These are phyloP conservation scores for Eudyptes chrysolophus DNA, from an alignment of 2,113 vertebrate genomes.

Conservation along the genomic window DNA sequence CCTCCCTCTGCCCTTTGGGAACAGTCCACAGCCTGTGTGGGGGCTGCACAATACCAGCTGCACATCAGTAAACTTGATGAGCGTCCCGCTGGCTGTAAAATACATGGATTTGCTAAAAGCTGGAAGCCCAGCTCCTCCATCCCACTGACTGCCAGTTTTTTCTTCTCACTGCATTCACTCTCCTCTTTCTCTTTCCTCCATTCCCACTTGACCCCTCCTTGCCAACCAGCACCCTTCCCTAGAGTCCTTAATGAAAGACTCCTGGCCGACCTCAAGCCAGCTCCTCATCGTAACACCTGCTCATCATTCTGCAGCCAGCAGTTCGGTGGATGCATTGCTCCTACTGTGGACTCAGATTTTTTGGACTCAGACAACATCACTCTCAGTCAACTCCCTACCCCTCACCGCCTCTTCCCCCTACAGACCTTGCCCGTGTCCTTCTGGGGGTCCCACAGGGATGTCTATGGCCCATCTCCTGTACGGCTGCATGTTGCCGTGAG, in stretches of 20 bases:
- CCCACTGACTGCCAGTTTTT: background rate
- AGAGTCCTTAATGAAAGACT: background rate
- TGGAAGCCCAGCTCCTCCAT: background rate
- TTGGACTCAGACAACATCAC: background rate
- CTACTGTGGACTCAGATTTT: background rate
- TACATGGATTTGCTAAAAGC: background rate
- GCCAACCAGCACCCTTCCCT: background rate
- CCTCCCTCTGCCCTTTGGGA: background rate
- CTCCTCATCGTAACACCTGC: background rate
- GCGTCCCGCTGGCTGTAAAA: background rate
- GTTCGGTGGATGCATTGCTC: background rate
- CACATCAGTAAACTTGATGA: background rate
- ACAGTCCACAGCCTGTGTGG: background rate
- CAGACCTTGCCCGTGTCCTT: accelerated
- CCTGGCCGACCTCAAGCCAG: background rate
- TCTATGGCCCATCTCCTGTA: background rate
- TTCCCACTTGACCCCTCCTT: background rate
- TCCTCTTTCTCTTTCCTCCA: background rate
- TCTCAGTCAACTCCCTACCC: background rate
- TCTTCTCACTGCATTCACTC: background rate
- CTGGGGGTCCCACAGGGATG: background rate
- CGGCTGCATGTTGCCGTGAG: accelerated
- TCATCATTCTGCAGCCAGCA: accelerated
- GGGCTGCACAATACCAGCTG: background rate
- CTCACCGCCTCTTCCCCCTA: background rate